A percentile compares a stretch with the other conserved stretches of the same genome.
Conservation (phyloP, 2,113 vertebrate genomes). For the Sinocyclocheilus rhinocerous region DNA sequence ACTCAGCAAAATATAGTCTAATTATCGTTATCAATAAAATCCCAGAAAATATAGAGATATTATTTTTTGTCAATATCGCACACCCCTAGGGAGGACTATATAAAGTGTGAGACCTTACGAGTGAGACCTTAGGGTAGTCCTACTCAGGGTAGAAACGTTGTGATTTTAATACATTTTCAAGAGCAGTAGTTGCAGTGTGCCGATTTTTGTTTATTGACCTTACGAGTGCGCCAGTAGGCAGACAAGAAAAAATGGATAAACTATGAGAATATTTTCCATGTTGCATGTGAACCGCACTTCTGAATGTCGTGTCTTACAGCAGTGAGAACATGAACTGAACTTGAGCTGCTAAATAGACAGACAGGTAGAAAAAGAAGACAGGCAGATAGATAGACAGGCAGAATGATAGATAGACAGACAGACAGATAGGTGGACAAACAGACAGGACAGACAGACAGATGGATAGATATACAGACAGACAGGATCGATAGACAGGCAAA, state of each 20-base stretch:
- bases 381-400: neutral
- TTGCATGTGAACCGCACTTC: neutral
- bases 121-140: too few relatives aligned
- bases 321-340: slow-evolving; percentile 25
- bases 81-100: too few relatives aligned
- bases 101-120: too few relatives aligned
- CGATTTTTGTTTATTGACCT: neutral
- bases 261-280: slow-evolving; percentile 14
- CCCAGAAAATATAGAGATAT: too few relatives aligned
- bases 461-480: neutral
- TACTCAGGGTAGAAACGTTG: too few relatives aligned
- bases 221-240: neutral
- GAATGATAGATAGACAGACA: neutral
- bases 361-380: neutral
- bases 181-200: too few relatives aligned
- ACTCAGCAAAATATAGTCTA: too few relatives aligned
- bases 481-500: neutral
- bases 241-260: neutral
- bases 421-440: neutral
- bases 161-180: too few relatives aligned
- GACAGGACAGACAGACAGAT: rapidly evolving
- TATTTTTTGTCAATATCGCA: too few relatives aligned
- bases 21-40: too few relatives aligned
- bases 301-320: neutral
- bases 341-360: neutral